These are phyloP conservation scores for Epistrophella euchroma DNA, from an alignment of 2,888 invertebrate species.

Conservation along the genomic window DNA sequence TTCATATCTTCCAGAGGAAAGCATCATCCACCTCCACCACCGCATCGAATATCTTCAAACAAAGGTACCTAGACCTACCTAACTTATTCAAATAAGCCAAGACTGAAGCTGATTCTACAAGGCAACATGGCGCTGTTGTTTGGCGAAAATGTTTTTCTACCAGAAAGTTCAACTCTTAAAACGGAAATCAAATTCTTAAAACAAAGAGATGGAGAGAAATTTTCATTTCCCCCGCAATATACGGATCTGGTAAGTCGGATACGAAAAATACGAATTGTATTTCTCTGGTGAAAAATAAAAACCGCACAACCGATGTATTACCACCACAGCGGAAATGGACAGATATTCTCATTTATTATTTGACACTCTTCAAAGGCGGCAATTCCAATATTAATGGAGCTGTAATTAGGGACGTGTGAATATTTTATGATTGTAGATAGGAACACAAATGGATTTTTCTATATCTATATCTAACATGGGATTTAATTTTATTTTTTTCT, in stretches of 20 bases:
- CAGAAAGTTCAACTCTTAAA: constrained; percentile 18
- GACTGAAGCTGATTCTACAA: background rate
- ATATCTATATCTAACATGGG: constrained; percentile 5
- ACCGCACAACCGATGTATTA: constrained; percentile 16
- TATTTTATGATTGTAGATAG: constrained; percentile 45
- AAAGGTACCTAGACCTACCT: background rate
- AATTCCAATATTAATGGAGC: constrained; percentile 44
- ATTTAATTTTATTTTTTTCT: constrained; percentile 5
- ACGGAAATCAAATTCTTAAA: constrained; percentile 54
- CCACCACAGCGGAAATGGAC: constrained; percentile 54
- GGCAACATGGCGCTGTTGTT: background rate
- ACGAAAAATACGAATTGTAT: constrained; percentile 33
- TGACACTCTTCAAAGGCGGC: constrained; percentile 58
- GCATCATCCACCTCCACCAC: background rate
- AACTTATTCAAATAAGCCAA: constrained; percentile 29
- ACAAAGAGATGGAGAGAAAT: constrained; percentile 58
- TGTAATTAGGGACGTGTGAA: constrained; percentile 74
- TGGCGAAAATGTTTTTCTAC: constrained; percentile 16
- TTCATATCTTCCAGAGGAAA: constrained; percentile 49
- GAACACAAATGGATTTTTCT: constrained; percentile 42
- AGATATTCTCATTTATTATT: constrained; percentile 70
- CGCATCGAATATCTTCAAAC: background rate
- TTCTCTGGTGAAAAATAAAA: constrained; percentile 36
- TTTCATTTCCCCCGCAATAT: constrained; percentile 43
- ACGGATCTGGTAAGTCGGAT: background rate